Base-by-base conservation (phyloP, 2,888 invertebrate genomes). In the Spisula subtruncata region DNA sequence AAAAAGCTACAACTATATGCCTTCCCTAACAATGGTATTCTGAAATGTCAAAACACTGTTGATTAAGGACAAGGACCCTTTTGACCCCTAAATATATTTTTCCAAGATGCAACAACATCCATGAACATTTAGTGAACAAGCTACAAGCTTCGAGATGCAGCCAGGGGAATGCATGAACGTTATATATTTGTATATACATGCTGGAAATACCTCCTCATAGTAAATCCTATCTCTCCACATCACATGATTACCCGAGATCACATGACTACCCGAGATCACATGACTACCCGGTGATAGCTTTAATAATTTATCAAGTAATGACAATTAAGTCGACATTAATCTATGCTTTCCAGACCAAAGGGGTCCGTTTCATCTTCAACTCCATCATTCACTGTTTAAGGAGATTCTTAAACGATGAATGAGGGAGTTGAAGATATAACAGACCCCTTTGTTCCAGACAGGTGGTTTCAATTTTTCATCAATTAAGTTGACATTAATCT, bases 191-290 rank as follows among this genome's bases (percentile, higher is more conserved):
- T 48, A 81, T 20, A 41, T 81, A n/a, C 51, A 82, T 51, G 54
- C 79, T 35, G 85, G n/a, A 80, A 56, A 79, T 89, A 89, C 89
- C 89, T 89, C 81, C 20, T 82, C 83, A 60, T 89, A 89, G 75
- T 71, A 89, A 14, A 89, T 79, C 32, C 66, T 79, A 82, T 89
- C 89, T 41, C 66, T 89, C 86, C 86, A 86, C 2, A 89, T 46
- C 56, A 86, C 86, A 54, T 86, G 86, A 6, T 71, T 83, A 48
- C 56, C 20, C n/a, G 85, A n/a, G n/a, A n/a, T n/a, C n/a, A n/a
- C n/a, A n/a, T n/a, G n/a, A n/a, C n/a, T n/a, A n/a, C n/a, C n/a
- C n/a, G n/a, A n/a, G n/a, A 89, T 46, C 56, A 86, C 86, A 54
- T 86, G 86, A 6, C 54, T 83, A 48, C 56, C 20, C n/a, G 85